phyloP scores from a whole-genome alignment of 1,140 invertebrate species.

The Drosophila erecta region DNA sequence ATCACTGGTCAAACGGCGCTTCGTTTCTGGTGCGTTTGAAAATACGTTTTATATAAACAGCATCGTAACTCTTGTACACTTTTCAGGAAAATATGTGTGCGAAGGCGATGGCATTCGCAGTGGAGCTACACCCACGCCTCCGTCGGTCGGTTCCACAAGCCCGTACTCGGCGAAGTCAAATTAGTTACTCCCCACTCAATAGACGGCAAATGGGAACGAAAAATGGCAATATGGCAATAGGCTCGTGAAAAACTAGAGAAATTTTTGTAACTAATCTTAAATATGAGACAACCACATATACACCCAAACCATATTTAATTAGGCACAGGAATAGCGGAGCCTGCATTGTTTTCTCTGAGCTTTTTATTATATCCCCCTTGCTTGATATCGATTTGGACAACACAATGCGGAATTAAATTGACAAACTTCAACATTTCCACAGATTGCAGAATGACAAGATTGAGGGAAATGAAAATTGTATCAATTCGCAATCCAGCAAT shows the following conservation, averaged over 20 bases:
- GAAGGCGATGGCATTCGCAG: constrained; percentile 89
- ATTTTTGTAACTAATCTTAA: constrained; percentile 61
- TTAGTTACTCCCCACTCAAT: constrained; percentile 39
- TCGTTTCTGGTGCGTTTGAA: constrained; percentile 92
- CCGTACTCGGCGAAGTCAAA: constrained; percentile 84
- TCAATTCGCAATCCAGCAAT: constrained; percentile 13
- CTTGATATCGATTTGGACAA: not conserved
- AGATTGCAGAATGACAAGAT: not conserved
- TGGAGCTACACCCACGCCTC: constrained; percentile 80
- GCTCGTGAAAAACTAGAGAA: constrained; percentile 71
- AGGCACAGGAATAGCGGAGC: constrained; percentile 46
- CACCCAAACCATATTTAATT: constrained; percentile 15
- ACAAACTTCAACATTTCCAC: not conserved
- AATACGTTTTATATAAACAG: not conserved
- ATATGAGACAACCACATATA: constrained; percentile 31
- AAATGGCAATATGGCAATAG: constrained; percentile 64
- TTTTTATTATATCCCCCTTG: constrained; percentile 43
- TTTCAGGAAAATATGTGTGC: constrained; percentile 93
- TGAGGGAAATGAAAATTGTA: not conserved
- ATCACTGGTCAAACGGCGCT: constrained; percentile 96
- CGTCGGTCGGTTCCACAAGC: constrained; percentile 84
- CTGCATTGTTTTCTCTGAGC: constrained; percentile 47
- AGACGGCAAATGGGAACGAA: constrained; percentile 30
- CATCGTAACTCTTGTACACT: not conserved
- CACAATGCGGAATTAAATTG: constrained; percentile 7